Base-by-base conservation (phyloP, 2,797 vertebrate genomes). In the Serranus cabrilla region DNA sequence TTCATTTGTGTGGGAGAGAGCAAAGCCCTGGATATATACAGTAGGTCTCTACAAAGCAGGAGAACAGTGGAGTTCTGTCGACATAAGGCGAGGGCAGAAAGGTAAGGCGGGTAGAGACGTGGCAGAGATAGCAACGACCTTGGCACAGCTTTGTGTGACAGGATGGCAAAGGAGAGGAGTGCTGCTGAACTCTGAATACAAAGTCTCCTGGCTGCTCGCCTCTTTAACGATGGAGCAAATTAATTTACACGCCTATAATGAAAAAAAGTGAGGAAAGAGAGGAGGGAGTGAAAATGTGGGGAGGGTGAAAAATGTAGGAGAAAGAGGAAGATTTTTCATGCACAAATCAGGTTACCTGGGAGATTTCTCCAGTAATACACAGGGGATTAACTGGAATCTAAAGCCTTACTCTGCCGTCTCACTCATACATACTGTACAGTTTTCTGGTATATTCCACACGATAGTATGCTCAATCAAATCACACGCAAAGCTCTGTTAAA, bases 161-260 rank as follows among this genome's bases (percentile, higher is more conserved):
- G 66, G 17, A 49, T 84, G 83, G 84, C 86, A 87, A 77, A 88
- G 75, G 56, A 74, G 46, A 45, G 31, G 49, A 45, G 43, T 61
- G 60, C 81, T 61, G 79, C 54, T 79, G 78, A 88, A 84, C 80
- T 83, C 72, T 80, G 84, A 78, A 83, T 71, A 66, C 79, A 87
- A 61, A 67, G 78, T 87, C 54, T 87, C 60, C 56, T n/a, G 59
- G 76, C 80, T 77, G 73, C 79, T 76, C 37, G 40, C 82, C 86
- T 86, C 80, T 73, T 87, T 91, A 88, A 90, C 42, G 67, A 90
- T 81, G 66, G 89, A 82, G 69, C 79, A 92, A 93, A 93, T 92
- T 59, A 86, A 94, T 93, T 91, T 84, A 86, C 76, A 86, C 63
- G 51, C 69, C 78, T 76, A 83, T 86, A 84, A 93, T 85, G 67